Base-by-base conservation (phyloP, 1,140 invertebrate genomes). In the Theocolax elegans region DNA sequence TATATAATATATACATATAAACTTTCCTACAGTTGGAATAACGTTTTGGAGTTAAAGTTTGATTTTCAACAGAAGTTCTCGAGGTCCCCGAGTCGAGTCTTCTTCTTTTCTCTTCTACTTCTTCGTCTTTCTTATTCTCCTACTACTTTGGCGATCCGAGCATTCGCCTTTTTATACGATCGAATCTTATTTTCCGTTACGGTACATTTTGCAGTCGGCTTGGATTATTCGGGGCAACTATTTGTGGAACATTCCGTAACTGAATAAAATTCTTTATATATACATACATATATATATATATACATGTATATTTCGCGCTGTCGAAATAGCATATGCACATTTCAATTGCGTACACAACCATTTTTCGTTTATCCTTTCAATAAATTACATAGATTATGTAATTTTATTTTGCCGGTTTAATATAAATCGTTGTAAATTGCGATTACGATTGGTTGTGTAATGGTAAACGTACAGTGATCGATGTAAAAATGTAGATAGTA, bases 131-230 rank as follows among this genome's bases (percentile, higher is more conserved):
- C n/a, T n/a, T n/a, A n/a, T n/a, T n/a, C n/a, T n/a, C n/a, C n/a
- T n/a, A n/a, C n/a, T n/a, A n/a, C n/a, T 3, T 12, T 56, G n/a
- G 29, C 29, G 6, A 56, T n/a, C 29, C 29, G 19, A 35, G n/a
- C 29, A 7, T 23, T 35, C 29, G 21, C 27, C 2, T 35, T 56
- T 56, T 56, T 15, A 35, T 38, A 35, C n/a, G 13, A 1, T n/a
- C 29, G 53, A 56, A 56, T 35, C 6, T 21, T 56, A 56, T 56
- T 35, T 54, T 56, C 53, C 29, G 7, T 51, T 13, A 10, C 49
- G 25, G 49, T 56, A 35, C 27, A 15, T 35, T 56, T 29, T 12
- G 6, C 29, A 21, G n/a, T 35, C n/a, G 12, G 49, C 19, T 35
- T 35, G 13, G 21, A 56, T 35, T 35, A 54, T 56, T 56, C 17